These are phyloP conservation scores for Rhizomys pruinosus DNA, from an alignment of 2,113 vertebrate genomes.

Conservation along the genomic window DNA sequence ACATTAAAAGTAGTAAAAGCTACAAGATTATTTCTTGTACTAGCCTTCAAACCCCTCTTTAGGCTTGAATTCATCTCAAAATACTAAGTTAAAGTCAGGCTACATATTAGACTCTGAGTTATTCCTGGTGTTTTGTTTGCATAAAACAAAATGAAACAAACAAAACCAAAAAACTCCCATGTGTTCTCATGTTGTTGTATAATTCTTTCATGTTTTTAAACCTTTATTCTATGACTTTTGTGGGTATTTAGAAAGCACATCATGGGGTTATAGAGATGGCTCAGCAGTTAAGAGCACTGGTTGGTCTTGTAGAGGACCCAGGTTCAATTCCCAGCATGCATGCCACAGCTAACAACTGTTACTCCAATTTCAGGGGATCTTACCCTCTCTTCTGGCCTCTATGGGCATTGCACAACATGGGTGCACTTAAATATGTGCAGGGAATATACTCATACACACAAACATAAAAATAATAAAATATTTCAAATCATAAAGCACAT, in stretches of 20 bases:
- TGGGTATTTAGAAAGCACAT: constrained; percentile 27
- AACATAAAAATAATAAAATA: too few relatives aligned
- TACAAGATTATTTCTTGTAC: background rate
- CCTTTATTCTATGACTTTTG: constrained; percentile 21
- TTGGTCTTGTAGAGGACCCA: too few relatives aligned
- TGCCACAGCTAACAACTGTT: too few relatives aligned
- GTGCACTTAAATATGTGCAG: too few relatives aligned
- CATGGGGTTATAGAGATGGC: too few relatives aligned
- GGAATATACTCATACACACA: too few relatives aligned
- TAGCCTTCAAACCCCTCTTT: background rate
- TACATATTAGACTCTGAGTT: constrained; percentile 10
- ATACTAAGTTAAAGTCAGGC: constrained; percentile 20
- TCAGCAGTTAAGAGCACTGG: too few relatives aligned
- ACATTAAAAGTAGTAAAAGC: background rate
- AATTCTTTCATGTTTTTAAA: constrained; percentile 19
- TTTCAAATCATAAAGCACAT: background rate
- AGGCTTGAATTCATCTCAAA: constrained; percentile 20
- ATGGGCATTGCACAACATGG: too few relatives aligned
- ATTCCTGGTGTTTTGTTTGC: background rate
- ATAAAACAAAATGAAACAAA: constrained; percentile 61
- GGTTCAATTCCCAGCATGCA: too few relatives aligned
- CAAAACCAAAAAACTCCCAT: constrained; percentile 15
- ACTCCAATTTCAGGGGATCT: too few relatives aligned
- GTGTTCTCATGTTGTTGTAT: background rate
- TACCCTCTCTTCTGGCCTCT: too few relatives aligned